Percentiles rank a stretch among this genome's conserved stretches.
phyloP scores from a whole-genome alignment of 1,140 invertebrate species.

The Amyelois transitella region DNA sequence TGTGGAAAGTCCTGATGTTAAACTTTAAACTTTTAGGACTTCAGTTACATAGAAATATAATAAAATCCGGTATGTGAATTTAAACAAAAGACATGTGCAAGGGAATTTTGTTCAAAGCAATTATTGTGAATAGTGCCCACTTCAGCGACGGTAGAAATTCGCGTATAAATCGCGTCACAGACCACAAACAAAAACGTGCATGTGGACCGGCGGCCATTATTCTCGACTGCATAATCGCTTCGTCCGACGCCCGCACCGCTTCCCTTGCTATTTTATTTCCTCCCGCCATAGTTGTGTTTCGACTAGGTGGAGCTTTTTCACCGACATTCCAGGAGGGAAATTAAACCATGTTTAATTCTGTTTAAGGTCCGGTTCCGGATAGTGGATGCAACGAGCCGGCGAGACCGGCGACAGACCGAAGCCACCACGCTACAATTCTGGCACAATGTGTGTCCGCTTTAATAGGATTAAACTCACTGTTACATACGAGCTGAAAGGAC shows the following conservation, averaged over 20 bases:
- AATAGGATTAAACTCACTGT: conserved; percentile 72
- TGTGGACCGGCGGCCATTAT: conserved; percentile 72
- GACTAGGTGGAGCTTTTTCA: conserved; percentile 67
- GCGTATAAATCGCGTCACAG: conserved; percentile 73
- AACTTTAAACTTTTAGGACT: not conserved
- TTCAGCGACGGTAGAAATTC: conserved; percentile 71
- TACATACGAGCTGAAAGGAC: conserved; percentile 68
- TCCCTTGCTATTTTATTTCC: conserved; percentile 73
- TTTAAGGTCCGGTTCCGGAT: conserved; percentile 70
- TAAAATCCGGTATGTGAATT: conserved; percentile 25
- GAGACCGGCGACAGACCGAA: conserved; percentile 69
- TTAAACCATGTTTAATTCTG: conserved; percentile 73
- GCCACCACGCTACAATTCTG: conserved; percentile 67
- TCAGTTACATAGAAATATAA: conserved; percentile 5
- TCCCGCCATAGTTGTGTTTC: conserved; percentile 67
- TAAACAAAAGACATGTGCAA: conserved; percentile 54
- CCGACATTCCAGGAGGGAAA: conserved; percentile 51
- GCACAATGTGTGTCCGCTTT: conserved; percentile 71
- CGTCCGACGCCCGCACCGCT: conserved; percentile 72
- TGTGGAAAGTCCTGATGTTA: not conserved
- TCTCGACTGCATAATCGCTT: conserved; percentile 74
- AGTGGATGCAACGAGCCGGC: conserved; percentile 45
- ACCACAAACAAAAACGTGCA: conserved; percentile 75
- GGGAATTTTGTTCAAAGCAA: conserved; percentile 70
- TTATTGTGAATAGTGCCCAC: conserved; percentile 73